Evolutionary conservation across 1,140 invertebrate genomes (phyloP), one percentile per base, ranked within the genome.

Genomic region (Heterodera schachtii): DNA sequence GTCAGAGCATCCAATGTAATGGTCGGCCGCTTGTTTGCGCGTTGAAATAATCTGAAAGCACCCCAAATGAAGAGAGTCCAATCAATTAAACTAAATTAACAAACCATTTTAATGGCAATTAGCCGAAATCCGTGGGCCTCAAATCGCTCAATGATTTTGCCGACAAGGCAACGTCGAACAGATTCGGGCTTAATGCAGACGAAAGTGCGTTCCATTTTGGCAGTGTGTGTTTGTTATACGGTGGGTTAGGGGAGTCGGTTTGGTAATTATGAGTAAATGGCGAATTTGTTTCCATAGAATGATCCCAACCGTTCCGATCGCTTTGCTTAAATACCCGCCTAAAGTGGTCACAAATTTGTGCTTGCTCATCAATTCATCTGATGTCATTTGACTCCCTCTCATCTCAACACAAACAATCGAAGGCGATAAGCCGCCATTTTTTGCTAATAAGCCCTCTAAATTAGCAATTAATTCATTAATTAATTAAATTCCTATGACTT

Each of bases 161-260:
- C 96, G 79, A 97, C 94, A 69, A 98, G 93, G 87, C 95, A 95
- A 75, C 96, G 93, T 90, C 98, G 96, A 84, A 98, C 96, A 79
- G 95, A 96, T 91, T 98, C 97, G 49, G 96, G 96, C 91, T 98
- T 98, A 77, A 98, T 93, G 94, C 97, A 96, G 89, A 98, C 95
- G 88, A 98, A 98, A 87, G 96, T 97, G 90, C 95, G 93, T 93
- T 98, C 96, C 41, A 71, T 31, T 31, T 31, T 46, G n/a, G 19
- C 41, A 31, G 1, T 31, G 0, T 31, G 31, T 31, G 31, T 31
- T 31, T 31, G 31, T 31, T 31, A 31, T 31, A 31, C 31, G 31
- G 1, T 31, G 31, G 31, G 31, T 69, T 69, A 3, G 31, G 31
- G 31, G n/a, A n/a, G 31, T 31, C 31, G 31, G 31, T 31, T 31